These are phyloP conservation scores for Dryobotodes eremita DNA, from an alignment of 2,888 invertebrate species.

Conservation along the genomic window DNA sequence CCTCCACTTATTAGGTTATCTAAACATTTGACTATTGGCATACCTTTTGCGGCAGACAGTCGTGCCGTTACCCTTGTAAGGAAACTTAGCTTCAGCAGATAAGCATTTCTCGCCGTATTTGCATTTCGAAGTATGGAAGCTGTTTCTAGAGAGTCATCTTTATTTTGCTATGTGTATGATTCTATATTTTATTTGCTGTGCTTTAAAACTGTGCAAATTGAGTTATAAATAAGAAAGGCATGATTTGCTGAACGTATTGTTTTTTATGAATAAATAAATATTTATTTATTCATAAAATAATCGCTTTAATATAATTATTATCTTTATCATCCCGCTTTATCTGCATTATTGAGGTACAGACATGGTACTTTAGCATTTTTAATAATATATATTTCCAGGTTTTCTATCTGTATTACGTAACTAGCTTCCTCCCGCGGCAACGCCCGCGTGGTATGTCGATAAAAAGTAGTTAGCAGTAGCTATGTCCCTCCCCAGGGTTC, in stretches of 20 bases:
- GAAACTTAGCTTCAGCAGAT: slow-evolving; percentile 56
- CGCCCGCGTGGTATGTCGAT: no score
- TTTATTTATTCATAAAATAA: no score
- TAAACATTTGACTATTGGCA: slow-evolving; percentile 63
- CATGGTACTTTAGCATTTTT: not conserved
- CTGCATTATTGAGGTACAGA: not conserved
- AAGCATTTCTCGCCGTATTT: slow-evolving; percentile 58
- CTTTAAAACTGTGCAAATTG: slow-evolving; percentile 16
- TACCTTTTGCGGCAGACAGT: slow-evolving; percentile 66
- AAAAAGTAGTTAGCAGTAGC: no score
- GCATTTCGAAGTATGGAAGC: slow-evolving; percentile 42
- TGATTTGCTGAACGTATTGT: not conserved
- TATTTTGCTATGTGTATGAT: not conserved
- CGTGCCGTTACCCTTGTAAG: slow-evolving; percentile 63
- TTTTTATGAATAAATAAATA: not conserved
- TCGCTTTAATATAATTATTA: not conserved
- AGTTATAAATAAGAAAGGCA: slow-evolving; percentile 26
- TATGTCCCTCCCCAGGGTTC: no score
- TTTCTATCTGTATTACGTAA: not conserved
- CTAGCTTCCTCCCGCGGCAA: no score
- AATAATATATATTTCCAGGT: not conserved
- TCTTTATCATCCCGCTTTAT: not conserved
- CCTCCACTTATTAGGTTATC: slow-evolving; percentile 66
- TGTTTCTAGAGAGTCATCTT: slow-evolving; percentile 36
- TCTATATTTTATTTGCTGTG: slow-evolving; percentile 11